Percentiles rank a stretch among this genome's conserved stretches.
phyloP scores from a whole-genome alignment of 2,888 invertebrate species.

The Anticlea derivata region DNA sequence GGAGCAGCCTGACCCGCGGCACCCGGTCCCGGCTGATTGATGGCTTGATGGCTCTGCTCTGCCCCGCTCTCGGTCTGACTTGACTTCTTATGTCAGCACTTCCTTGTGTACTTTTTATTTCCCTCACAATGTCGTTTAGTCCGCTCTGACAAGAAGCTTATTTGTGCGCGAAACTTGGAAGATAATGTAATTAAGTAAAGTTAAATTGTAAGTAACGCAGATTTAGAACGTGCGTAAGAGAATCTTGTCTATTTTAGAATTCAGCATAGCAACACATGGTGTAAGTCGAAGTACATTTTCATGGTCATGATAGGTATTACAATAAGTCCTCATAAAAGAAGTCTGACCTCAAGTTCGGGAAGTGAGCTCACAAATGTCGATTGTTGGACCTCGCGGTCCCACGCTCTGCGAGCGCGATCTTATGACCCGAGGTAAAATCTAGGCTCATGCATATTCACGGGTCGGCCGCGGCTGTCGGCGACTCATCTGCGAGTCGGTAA shows the following conservation, averaged over 20 bases:
- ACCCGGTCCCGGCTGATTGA: constrained; percentile 64
- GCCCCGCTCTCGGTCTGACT: constrained; percentile 55
- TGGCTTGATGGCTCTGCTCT: constrained; percentile 49
- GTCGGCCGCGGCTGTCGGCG: constrained; percentile 54
- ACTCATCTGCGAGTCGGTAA: constrained; percentile 69
- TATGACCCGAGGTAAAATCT: constrained; percentile 80
- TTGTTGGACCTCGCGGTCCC: constrained; percentile 66
- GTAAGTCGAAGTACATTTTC: too few species aligned
- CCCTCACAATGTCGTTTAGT: constrained; percentile 23
- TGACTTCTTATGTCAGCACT: constrained; percentile 56
- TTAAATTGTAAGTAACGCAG: neutral
- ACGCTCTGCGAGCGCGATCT: constrained; percentile 72
- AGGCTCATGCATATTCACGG: constrained; percentile 81
- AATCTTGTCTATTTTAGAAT: neutral
- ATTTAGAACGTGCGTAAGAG: neutral
- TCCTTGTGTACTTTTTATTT: constrained; percentile 35
- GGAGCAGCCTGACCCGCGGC: constrained; percentile 63
- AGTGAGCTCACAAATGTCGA: constrained; percentile 58
- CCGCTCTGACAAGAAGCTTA: constrained; percentile 18
- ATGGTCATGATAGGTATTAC: too few species aligned
- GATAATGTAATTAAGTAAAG: constrained; percentile 6
- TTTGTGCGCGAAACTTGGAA: constrained; percentile 14
- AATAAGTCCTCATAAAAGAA: constrained; percentile 25
- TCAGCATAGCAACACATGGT: too few species aligned
- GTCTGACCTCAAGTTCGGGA: constrained; percentile 42